Conservation (phyloP, 2,797 vertebrate genomes). For the Hoplostethus atlanticus region DNA sequence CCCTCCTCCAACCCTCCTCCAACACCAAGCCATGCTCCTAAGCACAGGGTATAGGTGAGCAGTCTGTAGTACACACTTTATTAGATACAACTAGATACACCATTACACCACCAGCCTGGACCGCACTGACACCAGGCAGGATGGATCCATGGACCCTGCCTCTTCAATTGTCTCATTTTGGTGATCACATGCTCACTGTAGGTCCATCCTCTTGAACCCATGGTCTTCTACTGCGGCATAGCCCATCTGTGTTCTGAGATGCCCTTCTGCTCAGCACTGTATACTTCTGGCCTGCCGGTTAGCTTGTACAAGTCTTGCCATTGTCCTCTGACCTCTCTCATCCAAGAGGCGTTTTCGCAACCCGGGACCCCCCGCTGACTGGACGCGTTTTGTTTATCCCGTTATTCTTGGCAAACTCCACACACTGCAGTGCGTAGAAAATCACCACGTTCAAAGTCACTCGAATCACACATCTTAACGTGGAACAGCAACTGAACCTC, state of each 20-base stretch:
- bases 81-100: background rate
- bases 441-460: background rate
- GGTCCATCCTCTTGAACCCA: too few species aligned
- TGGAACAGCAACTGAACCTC: conserved; percentile 4
- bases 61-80: too few species aligned
- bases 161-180: too few species aligned
- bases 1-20: conserved; percentile 19
- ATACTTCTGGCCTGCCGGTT: conserved; percentile 6
- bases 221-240: too few species aligned
- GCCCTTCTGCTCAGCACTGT: too few species aligned
- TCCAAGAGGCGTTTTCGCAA: too few species aligned
- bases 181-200: too few species aligned
- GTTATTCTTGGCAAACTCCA: background rate
- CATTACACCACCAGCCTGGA: too few species aligned
- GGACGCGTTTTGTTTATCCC: conserved; percentile 14
- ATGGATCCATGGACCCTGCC: too few species aligned
- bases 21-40: conserved; percentile 8
- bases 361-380: conserved; percentile 2
- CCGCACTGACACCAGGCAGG: too few species aligned
- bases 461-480: background rate
- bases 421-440: conserved; percentile 14
- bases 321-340: conserved; percentile 25
- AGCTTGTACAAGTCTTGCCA: background rate
- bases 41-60: background rate
- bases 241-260: background rate